Base-by-base conservation (phyloP, 2,888 invertebrate species). In the Hipparchia sbordonii region DNA sequence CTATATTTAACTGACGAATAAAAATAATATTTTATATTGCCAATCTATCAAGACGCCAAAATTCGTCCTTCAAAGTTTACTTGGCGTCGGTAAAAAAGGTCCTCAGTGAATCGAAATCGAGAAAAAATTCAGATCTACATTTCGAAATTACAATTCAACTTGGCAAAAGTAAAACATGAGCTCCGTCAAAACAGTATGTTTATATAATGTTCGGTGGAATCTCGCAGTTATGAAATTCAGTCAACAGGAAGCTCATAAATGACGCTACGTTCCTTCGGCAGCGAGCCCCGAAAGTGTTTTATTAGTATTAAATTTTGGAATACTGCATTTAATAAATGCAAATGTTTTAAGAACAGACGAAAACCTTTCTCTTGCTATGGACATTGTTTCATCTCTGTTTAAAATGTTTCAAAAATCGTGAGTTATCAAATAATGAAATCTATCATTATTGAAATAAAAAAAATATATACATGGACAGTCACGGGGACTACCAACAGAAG, bases 171-270 rank as follows among this genome's bases (percentile, higher is more conserved):
- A 9, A 63, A n/a, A 48, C 63, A 51, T 23, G 62, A 63, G 48
- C 63, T 63, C 46, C 9, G 48, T 63, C 51, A 63, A 63, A 63
- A 63, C 48, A 23, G 63, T 51, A 63, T 63, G 51, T 51, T 48
- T 63, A 66, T 23, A 57, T 67, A 23, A 67, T 67, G 54, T 67
- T 67, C 67, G 46, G 48, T 45, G 57, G 46, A 67, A 67, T 46
- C 67, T 67, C 67, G 57, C 67, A 56, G 67, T 57, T 67, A 67
- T 67, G 67, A 67, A 57, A 67, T 67, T 67, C 56, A 67, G 67
- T 67, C 56, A 23, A 57, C 67, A 13, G 56, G 57, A 57, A 67
- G 67, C 57, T 67, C 67, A 67, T 67, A 67, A 67, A 67, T 67
- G 67, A 56, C 57, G 57, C 57, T 23, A 9, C 13, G 56, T 56